Conservation (phyloP, 1,140 invertebrate genomes). For the Mactra quadrangularis region DNA sequence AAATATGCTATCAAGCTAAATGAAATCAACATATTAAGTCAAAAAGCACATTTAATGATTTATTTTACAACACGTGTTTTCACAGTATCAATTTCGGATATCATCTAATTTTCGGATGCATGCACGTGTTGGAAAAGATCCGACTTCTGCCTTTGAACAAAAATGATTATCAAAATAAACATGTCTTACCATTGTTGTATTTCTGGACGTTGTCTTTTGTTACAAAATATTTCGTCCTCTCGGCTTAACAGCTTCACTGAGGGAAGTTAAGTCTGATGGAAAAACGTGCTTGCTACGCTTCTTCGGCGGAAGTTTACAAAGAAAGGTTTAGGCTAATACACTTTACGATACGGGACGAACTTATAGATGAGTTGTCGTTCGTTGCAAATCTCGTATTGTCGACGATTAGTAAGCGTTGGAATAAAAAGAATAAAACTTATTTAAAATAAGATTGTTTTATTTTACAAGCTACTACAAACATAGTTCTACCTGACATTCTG, state of each 20-base stretch:
- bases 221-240: conserved; percentile 64
- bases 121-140: not conserved
- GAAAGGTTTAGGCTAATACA: too few species aligned
- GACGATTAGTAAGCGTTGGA: too few species aligned
- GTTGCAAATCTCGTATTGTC: too few species aligned
- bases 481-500: too few species aligned
- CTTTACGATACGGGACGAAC: too few species aligned
- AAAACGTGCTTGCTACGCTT: too few species aligned
- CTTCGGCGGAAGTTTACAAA: too few species aligned
- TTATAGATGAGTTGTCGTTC: too few species aligned
- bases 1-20: too few species aligned
- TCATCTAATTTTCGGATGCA: not conserved
- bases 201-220: not conserved
- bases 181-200: conserved; percentile 49
- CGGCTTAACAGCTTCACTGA: conserved; percentile 71
- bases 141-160: not conserved
- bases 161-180: not conserved
- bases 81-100: not conserved
- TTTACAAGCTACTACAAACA: too few species aligned
- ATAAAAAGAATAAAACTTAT: too few species aligned
- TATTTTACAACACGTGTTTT: not conserved
- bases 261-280: conserved; percentile 21
- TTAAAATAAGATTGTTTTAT: too few species aligned
- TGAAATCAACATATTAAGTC: not conserved
- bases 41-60: not conserved